Conservation (phyloP, 2,888 invertebrate genomes). For the Lobophora halterata region DNA sequence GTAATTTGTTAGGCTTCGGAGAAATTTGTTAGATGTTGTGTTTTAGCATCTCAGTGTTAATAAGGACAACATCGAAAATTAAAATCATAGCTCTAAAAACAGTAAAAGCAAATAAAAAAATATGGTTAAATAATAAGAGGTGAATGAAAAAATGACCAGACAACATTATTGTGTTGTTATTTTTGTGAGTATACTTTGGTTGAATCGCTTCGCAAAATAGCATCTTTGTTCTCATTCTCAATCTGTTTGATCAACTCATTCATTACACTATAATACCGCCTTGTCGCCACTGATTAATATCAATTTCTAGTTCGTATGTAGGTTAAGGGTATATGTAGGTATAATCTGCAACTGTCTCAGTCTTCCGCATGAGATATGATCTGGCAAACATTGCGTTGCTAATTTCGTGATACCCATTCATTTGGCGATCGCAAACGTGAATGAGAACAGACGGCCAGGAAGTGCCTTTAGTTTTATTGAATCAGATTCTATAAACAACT, state of each 20-base stretch:
- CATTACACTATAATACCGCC: conserved; percentile 8
- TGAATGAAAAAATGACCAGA: no score
- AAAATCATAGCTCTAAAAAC: no score
- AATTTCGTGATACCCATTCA: conserved; percentile 75
- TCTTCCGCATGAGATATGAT: conserved; percentile 65
- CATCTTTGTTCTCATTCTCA: not conserved
- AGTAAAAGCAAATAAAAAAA: no score
- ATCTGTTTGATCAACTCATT: not conserved
- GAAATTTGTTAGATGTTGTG: no score
- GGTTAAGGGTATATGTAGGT: conserved; percentile 17
- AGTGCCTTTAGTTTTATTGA: conserved; percentile 34
- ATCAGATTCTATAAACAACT: conserved; percentile 28
- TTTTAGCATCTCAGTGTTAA: no score
- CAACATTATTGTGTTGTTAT: no score
- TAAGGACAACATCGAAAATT: no score
- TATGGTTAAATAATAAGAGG: no score
- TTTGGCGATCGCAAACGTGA: conserved; percentile 65
- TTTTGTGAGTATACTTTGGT: no score
- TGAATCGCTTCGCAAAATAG: no score
- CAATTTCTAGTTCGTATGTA: conserved; percentile 17
- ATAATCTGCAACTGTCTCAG: conserved; percentile 48
- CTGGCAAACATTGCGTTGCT: conserved; percentile 72
- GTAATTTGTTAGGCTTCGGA: no score
- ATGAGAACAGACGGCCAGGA: conserved; percentile 60
- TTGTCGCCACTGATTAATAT: conserved; percentile 22